Base-by-base conservation (phyloP, 2,113 vertebrate genomes). In the Pterocles gutturalis region DNA sequence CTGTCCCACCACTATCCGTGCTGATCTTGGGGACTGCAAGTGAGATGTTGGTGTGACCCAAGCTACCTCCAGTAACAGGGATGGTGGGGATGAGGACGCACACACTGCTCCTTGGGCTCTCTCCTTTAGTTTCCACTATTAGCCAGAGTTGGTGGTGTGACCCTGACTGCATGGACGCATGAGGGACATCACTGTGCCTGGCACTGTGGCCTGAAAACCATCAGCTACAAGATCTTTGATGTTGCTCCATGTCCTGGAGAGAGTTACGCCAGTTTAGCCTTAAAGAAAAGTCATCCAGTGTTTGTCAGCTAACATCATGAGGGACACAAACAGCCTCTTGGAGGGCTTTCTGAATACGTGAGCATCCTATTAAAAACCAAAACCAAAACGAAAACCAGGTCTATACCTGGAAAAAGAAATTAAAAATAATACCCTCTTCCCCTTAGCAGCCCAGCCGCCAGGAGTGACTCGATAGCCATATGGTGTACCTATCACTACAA, bases 1-100 rank as follows among this genome's bases (percentile, higher is more conserved):
- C 13, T 24, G 31, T 67, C 45, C 77, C 1, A 7, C 69, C 51
- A 53, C 53, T 2, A 1, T 1, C 57, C 0, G 0, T 18, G 70
- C 17, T 72, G 70, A 10, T 34, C n/a, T 1, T 25, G 48, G 57
- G 55, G 48, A 70, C 38, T 14, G 45, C 48, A 53, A 21, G 24
- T 28, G 21, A n/a, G n/a, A 17, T 10, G 25, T 31, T 55, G 61
- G 38, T 51, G 62, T 19, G 33, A 61, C 38, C 38, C 66, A 36
- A 22, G 20, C 34, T 46, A 7, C 0, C 2, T 58, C 31, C 60
- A 57, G 48, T 73, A 84, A 53, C 0, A 10, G 46, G 54, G 58
- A 14, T 58, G 53, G 17, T 31, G 71, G 17, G 92, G 53, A 33
- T 9, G 54, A 77, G 43, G 21, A 22, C 0, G 2, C 10, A 13